Base-by-base conservation (phyloP, 2,888 invertebrate genomes). In the Cerastis leucographa region DNA sequence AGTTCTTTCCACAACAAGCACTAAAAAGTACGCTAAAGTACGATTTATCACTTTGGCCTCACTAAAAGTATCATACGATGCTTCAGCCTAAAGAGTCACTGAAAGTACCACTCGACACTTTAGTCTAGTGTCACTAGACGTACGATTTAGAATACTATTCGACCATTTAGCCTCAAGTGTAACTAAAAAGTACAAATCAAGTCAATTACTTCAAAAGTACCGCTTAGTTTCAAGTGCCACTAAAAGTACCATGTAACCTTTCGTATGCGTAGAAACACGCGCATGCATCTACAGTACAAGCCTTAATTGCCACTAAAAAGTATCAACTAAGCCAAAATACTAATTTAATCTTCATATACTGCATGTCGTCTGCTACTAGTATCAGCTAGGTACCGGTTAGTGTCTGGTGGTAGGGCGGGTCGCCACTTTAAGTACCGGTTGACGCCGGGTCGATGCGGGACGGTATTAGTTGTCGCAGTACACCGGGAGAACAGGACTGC, bases 401-500 rank as follows among this genome's bases (percentile, higher is more conserved):
- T 78, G 81, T 49, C 19, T 11, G 78, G 11, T 64, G n/a, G 42
- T 64, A 14, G 64, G 78, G 64, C 64, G 54, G 3, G 80, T 25
- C 9, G 76, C 65, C 81, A 78, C 65, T 25, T 62, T 81, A 83
- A 83, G 83, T 83, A 83, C 83, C 83, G 76, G 70, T 14, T 46
- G 64, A 65, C 67, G 80, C 80, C 84, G 80, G 81, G 84, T 74
- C 85, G 54, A n/a, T 69, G 78, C 54, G 40, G 69, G 42, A 9
- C 22, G 51, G 17, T 40, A 14, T 92, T 91, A 96, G 89, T 96
- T 94, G 89, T 94, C 94, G 91, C 96, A 96, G 91, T 96, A 96
- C 19, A 97, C 97, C 66, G 97, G 97, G 87, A 97, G 95, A 29
- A 97, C 97, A 77, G 97, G 97, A 90, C 97, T 97, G 85, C 97